Conservation (phyloP, 2,888 invertebrate species). For the Drosophila demipolita region DNA sequence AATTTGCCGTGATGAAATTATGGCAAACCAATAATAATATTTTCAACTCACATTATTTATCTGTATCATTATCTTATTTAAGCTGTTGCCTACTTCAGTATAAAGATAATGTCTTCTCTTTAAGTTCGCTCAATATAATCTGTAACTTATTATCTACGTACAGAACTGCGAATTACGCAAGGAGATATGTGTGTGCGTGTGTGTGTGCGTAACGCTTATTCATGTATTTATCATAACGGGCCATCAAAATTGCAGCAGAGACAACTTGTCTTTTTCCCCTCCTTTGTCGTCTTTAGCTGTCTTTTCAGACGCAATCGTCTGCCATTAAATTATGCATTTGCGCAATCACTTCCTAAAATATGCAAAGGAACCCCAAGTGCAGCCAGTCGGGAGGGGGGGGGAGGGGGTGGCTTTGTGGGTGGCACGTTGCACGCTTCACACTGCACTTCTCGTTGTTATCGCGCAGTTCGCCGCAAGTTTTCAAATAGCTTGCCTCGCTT, state of each 20-base stretch:
- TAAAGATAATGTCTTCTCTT: neutral
- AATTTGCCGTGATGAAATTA: neutral
- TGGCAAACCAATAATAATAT: neutral
- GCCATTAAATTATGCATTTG: slow-evolving; percentile 81
- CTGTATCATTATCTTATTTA: neutral
- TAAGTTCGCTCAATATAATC: neutral
- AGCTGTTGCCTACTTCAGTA: neutral
- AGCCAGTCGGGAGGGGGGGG: neutral
- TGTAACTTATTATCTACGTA: neutral
- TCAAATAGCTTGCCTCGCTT: slow-evolving; percentile 60
- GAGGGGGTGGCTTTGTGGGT: slow-evolving; percentile 4
- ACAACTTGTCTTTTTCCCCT: neutral
- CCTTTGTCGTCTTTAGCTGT: slow-evolving; percentile 7
- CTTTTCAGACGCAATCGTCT: slow-evolving; percentile 59
- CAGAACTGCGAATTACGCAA: too few species aligned
- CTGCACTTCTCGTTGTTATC: slow-evolving; percentile 51
- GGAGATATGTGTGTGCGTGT: neutral
- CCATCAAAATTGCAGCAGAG: slow-evolving; percentile 30
- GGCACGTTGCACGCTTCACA: slow-evolving; percentile 55
- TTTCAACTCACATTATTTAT: neutral
- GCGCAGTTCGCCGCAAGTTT: slow-evolving; percentile 54
- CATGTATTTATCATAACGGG: slow-evolving; percentile 18
- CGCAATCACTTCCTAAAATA: slow-evolving; percentile 79
- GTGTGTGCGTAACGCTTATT: slow-evolving; percentile 1
- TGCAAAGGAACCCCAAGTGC: slow-evolving; percentile 44